phyloP scores from a whole-genome alignment of 2,888 invertebrate species.

The Thumatha senex region DNA sequence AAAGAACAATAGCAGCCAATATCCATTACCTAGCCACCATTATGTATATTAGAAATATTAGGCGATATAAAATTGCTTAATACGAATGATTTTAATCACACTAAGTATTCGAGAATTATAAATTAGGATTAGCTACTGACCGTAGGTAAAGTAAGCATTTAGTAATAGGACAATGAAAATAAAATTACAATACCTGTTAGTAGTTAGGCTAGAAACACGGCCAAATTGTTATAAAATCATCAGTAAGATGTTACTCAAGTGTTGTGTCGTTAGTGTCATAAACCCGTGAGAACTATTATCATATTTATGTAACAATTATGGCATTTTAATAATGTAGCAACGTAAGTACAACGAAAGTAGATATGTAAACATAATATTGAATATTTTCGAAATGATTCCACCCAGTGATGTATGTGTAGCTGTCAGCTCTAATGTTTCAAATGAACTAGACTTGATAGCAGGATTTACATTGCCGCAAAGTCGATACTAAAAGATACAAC shows the following conservation, averaged over 20 bases:
- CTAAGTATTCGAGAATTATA: too few relatives aligned
- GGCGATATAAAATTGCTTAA: too few relatives aligned
- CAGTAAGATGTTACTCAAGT: slow-evolving; percentile 21
- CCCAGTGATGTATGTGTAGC: neutral
- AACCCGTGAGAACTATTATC: slow-evolving; percentile 57
- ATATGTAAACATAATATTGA: slow-evolving; percentile 17
- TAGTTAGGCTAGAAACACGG: slow-evolving; percentile 22
- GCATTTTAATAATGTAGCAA: slow-evolving; percentile 62
- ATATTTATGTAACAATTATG: slow-evolving; percentile 42
- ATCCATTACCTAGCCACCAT: too few relatives aligned
- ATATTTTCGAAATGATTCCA: slow-evolving; percentile 15
- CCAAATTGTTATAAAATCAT: slow-evolving; percentile 28
- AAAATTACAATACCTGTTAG: slow-evolving; percentile 2
- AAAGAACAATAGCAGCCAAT: too few relatives aligned
- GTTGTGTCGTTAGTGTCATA: slow-evolving; percentile 37
- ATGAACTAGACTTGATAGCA: neutral
- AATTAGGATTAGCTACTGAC: neutral
- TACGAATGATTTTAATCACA: too few relatives aligned
- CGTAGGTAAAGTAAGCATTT: neutral
- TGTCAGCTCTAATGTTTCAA: neutral
- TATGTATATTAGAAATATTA: too few relatives aligned
- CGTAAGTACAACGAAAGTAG: slow-evolving; percentile 45
- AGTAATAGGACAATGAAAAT: neutral
- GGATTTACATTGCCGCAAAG: too few relatives aligned
- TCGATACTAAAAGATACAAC: too few relatives aligned